Conservation (phyloP, 2,888 invertebrate species). For the Diachrysia chrysitis region DNA sequence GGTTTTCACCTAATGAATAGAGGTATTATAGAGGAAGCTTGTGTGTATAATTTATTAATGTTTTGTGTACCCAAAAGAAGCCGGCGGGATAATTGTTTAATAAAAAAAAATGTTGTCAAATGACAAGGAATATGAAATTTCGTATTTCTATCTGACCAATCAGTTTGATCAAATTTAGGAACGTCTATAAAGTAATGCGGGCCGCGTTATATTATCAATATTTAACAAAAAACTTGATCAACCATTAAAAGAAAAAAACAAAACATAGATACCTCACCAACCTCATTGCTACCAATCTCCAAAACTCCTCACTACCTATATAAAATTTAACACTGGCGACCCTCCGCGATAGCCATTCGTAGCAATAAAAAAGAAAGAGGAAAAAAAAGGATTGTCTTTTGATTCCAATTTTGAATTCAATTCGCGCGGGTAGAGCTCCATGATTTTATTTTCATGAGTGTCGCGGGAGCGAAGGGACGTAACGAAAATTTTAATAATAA, state of each 20-base stretch:
- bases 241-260: slow-evolving; percentile 21
- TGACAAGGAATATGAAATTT: too few species aligned
- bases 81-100: too few species aligned
- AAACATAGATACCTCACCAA: slow-evolving; percentile 38
- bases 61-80: too few species aligned
- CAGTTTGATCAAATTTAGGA: too few species aligned
- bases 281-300: slow-evolving; percentile 57
- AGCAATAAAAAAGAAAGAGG: slow-evolving; percentile 76
- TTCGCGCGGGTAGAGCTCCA: slow-evolving; percentile 83
- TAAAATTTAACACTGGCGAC: slow-evolving; percentile 82
- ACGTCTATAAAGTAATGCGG: too few species aligned
- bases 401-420: slow-evolving; percentile 88
- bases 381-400: slow-evolving; percentile 85
- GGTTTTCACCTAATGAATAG: too few species aligned
- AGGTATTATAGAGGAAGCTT: too few species aligned
- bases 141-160: too few species aligned
- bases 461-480: slow-evolving; percentile 73
- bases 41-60: too few species aligned
- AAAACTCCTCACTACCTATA: slow-evolving; percentile 71
- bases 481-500: slow-evolving; percentile 81
- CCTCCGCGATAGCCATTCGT: slow-evolving; percentile 78
- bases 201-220: too few species aligned
- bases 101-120: too few species aligned
- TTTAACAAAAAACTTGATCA: neutral
- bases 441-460: slow-evolving; percentile 89